A percentile compares a stretch with the other conserved stretches of the same genome.
phyloP scores from a whole-genome alignment of 2,888 invertebrate species.

The Drosophila mimetica region DNA sequence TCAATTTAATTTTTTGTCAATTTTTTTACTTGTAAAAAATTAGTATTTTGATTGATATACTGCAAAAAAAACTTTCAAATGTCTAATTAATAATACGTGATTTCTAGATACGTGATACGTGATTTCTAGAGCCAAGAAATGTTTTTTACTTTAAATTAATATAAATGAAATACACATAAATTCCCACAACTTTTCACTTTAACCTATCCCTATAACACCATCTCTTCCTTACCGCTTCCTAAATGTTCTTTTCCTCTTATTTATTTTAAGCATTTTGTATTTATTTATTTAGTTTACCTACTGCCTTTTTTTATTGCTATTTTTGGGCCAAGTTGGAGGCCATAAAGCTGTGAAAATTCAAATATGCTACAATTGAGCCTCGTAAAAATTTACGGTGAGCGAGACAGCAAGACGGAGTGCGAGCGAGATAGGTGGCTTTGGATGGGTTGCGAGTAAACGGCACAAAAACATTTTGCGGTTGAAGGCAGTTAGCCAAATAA shows the following conservation, averaged over 20 bases:
- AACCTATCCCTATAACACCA: neutral
- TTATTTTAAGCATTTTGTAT: constrained; percentile 11
- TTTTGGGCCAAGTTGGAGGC: constrained; percentile 14
- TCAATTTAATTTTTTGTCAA: no score
- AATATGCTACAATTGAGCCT: constrained; percentile 67
- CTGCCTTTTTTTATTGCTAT: constrained; percentile 1
- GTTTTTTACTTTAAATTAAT: neutral
- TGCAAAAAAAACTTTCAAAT: no score
- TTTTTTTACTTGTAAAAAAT: no score
- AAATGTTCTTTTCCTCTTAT: neutral
- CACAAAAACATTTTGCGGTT: constrained; percentile 60
- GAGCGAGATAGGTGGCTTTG: constrained; percentile 6
- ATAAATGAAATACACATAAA: neutral
- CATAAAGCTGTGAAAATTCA: constrained; percentile 51
- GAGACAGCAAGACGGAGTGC: constrained; percentile 10
- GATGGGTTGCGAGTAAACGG: constrained; percentile 1
- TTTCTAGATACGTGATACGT: no score
- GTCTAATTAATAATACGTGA: no score
- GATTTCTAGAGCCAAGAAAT: no score
- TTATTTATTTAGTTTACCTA: constrained; percentile 2
- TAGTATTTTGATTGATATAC: no score
- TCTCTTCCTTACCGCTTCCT: neutral
- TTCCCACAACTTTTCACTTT: neutral
- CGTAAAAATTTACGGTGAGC: constrained; percentile 61
- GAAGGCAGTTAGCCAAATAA: constrained; percentile 78